Conservation (phyloP, 2,797 vertebrate species). For the Bothrops alternatus region DNA sequence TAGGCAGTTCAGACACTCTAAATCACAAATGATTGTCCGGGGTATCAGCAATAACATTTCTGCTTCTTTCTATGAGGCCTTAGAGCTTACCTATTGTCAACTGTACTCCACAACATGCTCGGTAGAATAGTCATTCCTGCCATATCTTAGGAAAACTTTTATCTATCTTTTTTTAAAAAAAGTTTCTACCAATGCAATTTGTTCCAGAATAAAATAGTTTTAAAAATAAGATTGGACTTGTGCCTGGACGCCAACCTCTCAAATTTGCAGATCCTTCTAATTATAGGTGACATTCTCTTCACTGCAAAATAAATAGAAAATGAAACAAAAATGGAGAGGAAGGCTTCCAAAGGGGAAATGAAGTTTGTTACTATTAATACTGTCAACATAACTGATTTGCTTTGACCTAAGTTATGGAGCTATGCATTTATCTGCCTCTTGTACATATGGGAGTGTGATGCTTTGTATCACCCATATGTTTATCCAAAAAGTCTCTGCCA, state of each 20-base stretch:
- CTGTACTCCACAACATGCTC: not conserved
- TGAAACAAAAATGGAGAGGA: not conserved
- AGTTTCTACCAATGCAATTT: constrained; percentile 1
- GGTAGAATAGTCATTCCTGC: not conserved
- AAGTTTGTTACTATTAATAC: not conserved
- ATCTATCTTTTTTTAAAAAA: not conserved
- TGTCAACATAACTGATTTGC: not conserved
- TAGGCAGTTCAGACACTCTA: not conserved
- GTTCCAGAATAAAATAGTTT: constrained; percentile 54
- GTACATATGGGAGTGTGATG: not conserved
- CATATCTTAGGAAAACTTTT: not conserved
- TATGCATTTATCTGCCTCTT: not conserved
- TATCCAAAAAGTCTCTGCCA: not conserved
- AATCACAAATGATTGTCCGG: not conserved
- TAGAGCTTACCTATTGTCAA: not conserved
- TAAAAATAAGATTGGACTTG: constrained; percentile 58
- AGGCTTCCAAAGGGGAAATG: constrained; percentile 20
- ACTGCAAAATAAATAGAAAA: not conserved
- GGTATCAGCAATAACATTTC: not conserved
- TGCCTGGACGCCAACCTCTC: constrained; percentile 45
- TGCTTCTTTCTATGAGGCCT: not conserved
- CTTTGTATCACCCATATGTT: not conserved
- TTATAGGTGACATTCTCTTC: not conserved
- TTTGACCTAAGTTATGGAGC: not conserved
- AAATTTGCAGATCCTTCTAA: constrained; percentile 42